phyloP scores from a whole-genome alignment of 2,797 vertebrate species.

The Galagoides demidoff region DNA sequence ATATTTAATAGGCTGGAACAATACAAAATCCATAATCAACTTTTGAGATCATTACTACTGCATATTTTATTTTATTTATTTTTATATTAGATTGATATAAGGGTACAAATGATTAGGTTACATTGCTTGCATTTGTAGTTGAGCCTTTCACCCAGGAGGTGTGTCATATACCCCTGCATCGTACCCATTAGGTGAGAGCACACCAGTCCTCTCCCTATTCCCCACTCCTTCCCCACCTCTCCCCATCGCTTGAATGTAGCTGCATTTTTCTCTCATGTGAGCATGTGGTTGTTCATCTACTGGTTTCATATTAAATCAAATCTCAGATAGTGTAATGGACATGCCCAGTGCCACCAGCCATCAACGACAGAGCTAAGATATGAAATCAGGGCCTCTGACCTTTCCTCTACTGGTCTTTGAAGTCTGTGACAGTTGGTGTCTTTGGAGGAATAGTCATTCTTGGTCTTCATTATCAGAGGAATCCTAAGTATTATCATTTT shows the following conservation, averaged over 20 bases:
- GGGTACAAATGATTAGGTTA: too few relatives aligned
- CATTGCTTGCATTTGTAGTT: too few relatives aligned
- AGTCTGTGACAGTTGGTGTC: background rate
- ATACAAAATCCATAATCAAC: conserved; percentile 17
- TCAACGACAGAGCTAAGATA: background rate
- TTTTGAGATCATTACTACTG: background rate
- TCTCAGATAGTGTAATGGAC: background rate
- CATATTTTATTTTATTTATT: too few relatives aligned
- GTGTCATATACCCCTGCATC: too few relatives aligned
- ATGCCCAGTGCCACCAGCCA: background rate
- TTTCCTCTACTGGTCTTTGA: background rate
- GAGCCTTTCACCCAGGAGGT: too few relatives aligned
- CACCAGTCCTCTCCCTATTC: too few relatives aligned
- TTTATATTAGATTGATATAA: too few relatives aligned
- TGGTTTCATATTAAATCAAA: background rate
- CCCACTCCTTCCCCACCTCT: too few relatives aligned
- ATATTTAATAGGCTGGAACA: background rate
- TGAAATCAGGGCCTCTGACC: background rate
- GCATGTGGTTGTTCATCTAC: too few relatives aligned
- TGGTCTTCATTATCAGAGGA: conserved; percentile 31
- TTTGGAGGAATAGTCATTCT: background rate
- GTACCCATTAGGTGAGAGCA: too few relatives aligned
- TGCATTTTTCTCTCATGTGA: too few relatives aligned
- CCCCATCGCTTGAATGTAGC: too few relatives aligned
- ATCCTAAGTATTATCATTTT: conserved; percentile 59